Evolutionary conservation across 2,888 invertebrate genomes (phyloP).

Genomic region (Cryptocheilus praepositus): DNA sequence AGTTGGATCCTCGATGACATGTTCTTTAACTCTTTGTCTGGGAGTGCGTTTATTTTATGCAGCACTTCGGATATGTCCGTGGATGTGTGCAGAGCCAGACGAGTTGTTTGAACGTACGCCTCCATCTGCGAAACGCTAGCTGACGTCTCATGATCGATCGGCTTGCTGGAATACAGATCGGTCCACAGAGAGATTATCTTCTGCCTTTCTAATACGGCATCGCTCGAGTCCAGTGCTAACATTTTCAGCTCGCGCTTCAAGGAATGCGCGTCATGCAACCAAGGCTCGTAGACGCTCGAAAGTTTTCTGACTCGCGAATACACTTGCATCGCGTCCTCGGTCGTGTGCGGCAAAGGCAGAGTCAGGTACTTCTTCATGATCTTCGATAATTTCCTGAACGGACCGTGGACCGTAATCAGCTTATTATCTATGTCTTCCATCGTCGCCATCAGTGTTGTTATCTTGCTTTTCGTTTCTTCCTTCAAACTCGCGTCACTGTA

Average conservation of each 20-base stretch:
- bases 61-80: slow-evolving; percentile 38
- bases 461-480: slow-evolving; percentile 43
- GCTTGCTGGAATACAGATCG: slow-evolving; percentile 46
- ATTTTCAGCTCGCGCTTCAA: slow-evolving; percentile 53
- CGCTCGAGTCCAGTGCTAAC: slow-evolving; percentile 42
- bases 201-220: slow-evolving; percentile 39
- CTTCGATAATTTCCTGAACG: slow-evolving; percentile 63
- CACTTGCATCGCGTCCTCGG: slow-evolving; percentile 45
- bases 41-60: slow-evolving; percentile 11
- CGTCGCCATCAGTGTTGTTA: slow-evolving; percentile 58
- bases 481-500: not conserved
- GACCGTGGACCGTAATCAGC: slow-evolving; percentile 52
- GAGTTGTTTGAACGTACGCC: slow-evolving; percentile 36
- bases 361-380: slow-evolving; percentile 53
- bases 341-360: slow-evolving; percentile 59
- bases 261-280: slow-evolving; percentile 30
- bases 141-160: slow-evolving; percentile 33
- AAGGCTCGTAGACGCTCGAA: slow-evolving; percentile 45
- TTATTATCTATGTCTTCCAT: slow-evolving; percentile 56
- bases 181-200: slow-evolving; percentile 56
- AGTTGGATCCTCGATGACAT: slow-evolving; percentile 73
- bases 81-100: slow-evolving; percentile 39
- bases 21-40: slow-evolving; percentile 33
- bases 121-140: slow-evolving; percentile 42
- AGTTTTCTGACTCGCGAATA: slow-evolving; percentile 46